These are phyloP conservation scores for Octodon degus DNA, from an alignment of 2,113 vertebrate species.

Conservation along the genomic window DNA sequence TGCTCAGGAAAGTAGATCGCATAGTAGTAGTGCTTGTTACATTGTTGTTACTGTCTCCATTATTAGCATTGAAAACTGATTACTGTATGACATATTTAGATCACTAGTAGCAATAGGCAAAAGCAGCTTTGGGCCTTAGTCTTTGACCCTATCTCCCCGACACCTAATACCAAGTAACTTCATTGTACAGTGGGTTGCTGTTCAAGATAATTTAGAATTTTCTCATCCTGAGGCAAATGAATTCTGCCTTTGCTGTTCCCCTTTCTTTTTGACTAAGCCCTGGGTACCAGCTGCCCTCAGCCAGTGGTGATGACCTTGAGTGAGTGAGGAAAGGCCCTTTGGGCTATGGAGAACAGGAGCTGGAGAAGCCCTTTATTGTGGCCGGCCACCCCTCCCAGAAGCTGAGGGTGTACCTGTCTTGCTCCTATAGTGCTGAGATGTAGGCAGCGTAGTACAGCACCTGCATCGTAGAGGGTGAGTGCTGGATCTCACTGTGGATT, in stretches of 20 bases:
- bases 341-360: not conserved
- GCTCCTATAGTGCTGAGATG: accelerated
- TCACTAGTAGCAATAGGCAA: not conserved
- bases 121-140: not conserved
- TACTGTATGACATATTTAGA: not conserved
- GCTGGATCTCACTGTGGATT: not conserved
- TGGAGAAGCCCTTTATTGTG: not conserved
- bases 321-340: not conserved
- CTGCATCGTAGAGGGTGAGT: no score
- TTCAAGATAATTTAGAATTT: not conserved
- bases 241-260: not conserved
- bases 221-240: not conserved
- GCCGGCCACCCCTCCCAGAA: not conserved
- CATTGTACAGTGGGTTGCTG: not conserved
- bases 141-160: not conserved
- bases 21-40: not conserved
- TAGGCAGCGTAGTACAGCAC: accelerated
- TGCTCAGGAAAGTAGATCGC: not conserved
- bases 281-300: not conserved
- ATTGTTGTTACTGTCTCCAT: not conserved
- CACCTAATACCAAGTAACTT: accelerated
- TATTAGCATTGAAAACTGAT: constrained; percentile 23
- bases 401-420: not conserved
- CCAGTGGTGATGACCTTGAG: not conserved
- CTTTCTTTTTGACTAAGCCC: not conserved